Evolutionary conservation across 2,888 invertebrate species (phyloP), one percentile per base, ranked within the genome.

Genomic region (Scaeva pyrastri): DNA sequence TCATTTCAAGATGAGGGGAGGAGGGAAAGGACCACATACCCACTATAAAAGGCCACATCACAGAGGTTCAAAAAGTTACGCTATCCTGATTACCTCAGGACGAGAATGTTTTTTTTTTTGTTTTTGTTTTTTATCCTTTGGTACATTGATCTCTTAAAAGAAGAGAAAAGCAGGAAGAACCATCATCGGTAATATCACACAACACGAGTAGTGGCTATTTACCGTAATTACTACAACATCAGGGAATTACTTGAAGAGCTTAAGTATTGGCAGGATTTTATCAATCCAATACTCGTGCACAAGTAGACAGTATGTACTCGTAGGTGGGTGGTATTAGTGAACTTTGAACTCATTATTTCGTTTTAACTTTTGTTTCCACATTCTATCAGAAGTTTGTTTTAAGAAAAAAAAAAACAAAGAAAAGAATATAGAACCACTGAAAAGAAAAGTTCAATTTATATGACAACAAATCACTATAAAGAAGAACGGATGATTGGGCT

Each of bases 181-280:
- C 64, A 64, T 64, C 45, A 45, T 64, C 45, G 26, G n/a, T 45
- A 45, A 45, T 31, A 64, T 26, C n/a, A n/a, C n/a, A n/a, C 21
- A 76, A 71, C 58, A 76, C 64, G 21, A 76, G 58, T 60, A 66
- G 48, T 71, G 50, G 50, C 58, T 77, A 60, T 82, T 82, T 77
- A 68, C 58, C 12, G 82, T 82, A 82, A 82, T 82, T 82, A 77
- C 72, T 82, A 36, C 41, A 36, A 68, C 52, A 68, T 68, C 31
- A 60, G 36, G 60, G 31, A 66, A 64, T 39, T 45, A 50, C 36
- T 72, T 64, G 36, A 50, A 21, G 43, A 60, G 41, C 16, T 26
- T 43, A 56, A n/a, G 43, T 31, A 41, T 56, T 55, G 26, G 4
- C 19, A 74, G 64, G 64, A 43, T 45, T n/a, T n/a, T 64, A 64